phyloP scores from a whole-genome alignment of 64 coral and sea anemone species.

The Actinia equina region DNA sequence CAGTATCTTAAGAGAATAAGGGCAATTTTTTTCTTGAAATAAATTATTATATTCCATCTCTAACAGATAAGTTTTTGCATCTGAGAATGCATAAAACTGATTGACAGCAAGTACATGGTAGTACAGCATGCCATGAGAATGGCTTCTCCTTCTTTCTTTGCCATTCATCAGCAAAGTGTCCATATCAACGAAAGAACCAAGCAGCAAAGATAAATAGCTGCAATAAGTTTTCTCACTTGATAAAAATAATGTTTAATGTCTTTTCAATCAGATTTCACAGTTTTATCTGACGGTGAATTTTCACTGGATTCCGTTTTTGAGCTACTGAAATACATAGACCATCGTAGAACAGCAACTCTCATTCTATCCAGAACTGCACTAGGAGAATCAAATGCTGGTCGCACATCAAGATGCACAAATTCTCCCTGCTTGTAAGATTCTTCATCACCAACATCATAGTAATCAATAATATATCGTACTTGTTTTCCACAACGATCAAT shows the following conservation, averaged over 20 bases:
- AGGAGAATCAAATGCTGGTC: constrained; percentile 91
- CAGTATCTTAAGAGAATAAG: too few relatives aligned
- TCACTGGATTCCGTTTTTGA: constrained; percentile 37
- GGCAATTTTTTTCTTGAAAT: too few relatives aligned
- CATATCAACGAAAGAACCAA: neutral
- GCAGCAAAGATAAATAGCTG: neutral
- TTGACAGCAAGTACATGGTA: too few relatives aligned
- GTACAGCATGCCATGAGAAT: too few relatives aligned
- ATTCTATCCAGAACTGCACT: constrained; percentile 80
- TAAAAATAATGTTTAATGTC: neutral
- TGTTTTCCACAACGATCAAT: constrained; percentile 84
- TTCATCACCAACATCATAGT: constrained; percentile 97
- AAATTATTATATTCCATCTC: too few relatives aligned
- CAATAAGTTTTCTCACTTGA: neutral
- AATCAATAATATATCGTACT: constrained; percentile 98
- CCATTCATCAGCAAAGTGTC: too few relatives aligned
- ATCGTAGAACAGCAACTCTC: constrained; percentile 88
- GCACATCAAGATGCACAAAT: constrained; percentile 86
- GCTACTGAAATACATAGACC: constrained; percentile 82
- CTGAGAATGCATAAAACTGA: too few relatives aligned
- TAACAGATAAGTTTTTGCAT: too few relatives aligned
- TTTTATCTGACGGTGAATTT: neutral
- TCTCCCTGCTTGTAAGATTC: constrained; percentile 92
- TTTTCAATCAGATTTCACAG: neutral
- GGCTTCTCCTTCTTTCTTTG: too few relatives aligned